Conservation (phyloP, 1,140 invertebrate species). For the Drosophila sp. region DNA sequence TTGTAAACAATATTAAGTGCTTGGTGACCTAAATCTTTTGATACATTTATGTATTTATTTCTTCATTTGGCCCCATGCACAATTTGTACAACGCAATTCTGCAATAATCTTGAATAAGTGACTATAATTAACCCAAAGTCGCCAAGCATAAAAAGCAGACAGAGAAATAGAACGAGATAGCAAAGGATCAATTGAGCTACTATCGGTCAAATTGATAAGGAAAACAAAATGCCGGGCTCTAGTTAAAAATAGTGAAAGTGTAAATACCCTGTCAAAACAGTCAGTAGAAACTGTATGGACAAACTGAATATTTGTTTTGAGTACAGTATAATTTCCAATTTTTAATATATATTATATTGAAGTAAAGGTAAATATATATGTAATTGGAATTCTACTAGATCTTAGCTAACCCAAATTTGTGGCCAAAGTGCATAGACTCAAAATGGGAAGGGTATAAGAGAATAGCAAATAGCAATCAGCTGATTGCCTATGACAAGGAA, state of each 20-base stretch:
- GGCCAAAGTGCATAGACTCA: background rate
- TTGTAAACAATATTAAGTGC: no score
- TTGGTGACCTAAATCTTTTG: no score
- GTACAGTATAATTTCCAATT: no score
- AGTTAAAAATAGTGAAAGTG: background rate
- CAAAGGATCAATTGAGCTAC: conserved; percentile 25
- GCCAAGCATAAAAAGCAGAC: conserved; percentile 30
- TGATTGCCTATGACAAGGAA: conserved; percentile 35
- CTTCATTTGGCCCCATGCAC: background rate
- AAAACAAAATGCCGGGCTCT: conserved; percentile 28
- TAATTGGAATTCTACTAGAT: background rate
- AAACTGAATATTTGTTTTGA: no score
- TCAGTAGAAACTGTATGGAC: no score
- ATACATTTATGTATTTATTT: background rate
- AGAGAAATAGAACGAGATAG: conserved; percentile 10
- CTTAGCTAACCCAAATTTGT: background rate
- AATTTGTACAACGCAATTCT: conserved; percentile 40
- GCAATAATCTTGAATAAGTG: conserved; percentile 16
- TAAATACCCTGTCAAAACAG: background rate
- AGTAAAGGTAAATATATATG: no score
- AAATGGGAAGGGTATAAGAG: background rate
- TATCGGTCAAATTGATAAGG: conserved; percentile 63
- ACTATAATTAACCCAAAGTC: conserved; percentile 7
- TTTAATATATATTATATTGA: no score
- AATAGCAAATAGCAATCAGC: conserved; percentile 28